A percentile compares a stretch with the other conserved stretches of the same genome.
These are phyloP conservation scores for Zoanthus sociatus DNA, from an alignment of 92 coral and sea anemone species.

Conservation along the genomic window DNA sequence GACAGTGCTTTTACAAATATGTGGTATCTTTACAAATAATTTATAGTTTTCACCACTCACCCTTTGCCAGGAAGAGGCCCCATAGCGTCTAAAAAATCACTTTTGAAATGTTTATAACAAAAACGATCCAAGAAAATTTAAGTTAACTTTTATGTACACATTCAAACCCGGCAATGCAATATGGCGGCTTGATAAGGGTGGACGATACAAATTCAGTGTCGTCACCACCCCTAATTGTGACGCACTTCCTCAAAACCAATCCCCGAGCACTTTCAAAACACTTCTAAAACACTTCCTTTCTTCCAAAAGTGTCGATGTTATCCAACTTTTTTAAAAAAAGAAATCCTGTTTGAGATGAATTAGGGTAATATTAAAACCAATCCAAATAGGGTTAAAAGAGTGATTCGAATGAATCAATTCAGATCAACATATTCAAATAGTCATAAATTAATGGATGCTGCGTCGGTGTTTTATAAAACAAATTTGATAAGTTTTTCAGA, in stretches of 20 bases:
- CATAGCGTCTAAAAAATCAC: slow-evolving; percentile 21
- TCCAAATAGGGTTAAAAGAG: no score
- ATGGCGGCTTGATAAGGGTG: slow-evolving; percentile 29
- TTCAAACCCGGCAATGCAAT: slow-evolving; percentile 30
- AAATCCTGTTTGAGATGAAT: no score
- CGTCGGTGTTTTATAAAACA: no score
- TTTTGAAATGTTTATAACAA: slow-evolving; percentile 8
- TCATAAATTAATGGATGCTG: no score
- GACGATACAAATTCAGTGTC: slow-evolving; percentile 47
- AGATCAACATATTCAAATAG: no score
- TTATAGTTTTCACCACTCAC: slow-evolving; percentile 9
- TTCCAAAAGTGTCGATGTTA: no score
- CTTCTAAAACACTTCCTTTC: no score
- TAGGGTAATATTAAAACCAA: no score
- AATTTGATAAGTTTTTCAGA: no score
- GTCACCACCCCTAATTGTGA: slow-evolving; percentile 95
- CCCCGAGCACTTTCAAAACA: slow-evolving; percentile 4
- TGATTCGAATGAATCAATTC: no score
- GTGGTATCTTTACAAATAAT: neutral
- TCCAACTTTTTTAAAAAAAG: no score
- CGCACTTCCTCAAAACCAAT: slow-evolving; percentile 89
- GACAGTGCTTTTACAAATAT: neutral
- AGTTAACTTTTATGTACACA: slow-evolving; percentile 22
- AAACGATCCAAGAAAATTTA: slow-evolving; percentile 18
- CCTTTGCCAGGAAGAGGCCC: slow-evolving; percentile 35